These are phyloP conservation scores for Acronicta alni DNA, from an alignment of 2,888 invertebrate species.

Conservation along the genomic window DNA sequence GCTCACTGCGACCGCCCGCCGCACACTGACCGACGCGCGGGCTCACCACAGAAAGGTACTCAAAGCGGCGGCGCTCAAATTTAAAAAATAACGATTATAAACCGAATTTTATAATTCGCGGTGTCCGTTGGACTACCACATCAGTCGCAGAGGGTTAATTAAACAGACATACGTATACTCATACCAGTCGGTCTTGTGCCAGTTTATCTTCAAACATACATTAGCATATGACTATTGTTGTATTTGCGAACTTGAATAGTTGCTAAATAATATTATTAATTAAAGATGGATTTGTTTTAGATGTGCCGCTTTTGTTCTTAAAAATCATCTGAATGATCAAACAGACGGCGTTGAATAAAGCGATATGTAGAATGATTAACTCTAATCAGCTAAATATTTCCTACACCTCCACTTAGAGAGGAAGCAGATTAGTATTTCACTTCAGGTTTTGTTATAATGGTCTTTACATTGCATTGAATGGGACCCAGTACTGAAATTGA, in stretches of 20 bases:
- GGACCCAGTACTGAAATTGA: neutral
- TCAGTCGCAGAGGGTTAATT: too few species aligned
- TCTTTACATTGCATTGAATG: neutral
- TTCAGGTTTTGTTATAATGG: neutral
- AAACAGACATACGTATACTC: constrained; percentile 60
- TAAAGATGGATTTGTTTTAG: neutral
- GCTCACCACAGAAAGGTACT: too few species aligned
- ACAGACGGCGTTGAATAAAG: too few species aligned
- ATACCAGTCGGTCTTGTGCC: constrained; percentile 72
- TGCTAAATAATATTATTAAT: neutral
- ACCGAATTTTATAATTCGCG: too few species aligned
- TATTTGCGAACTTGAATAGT: constrained; percentile 21
- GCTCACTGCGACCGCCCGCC: too few species aligned
- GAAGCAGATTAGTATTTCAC: neutral
- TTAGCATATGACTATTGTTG: constrained; percentile 51
- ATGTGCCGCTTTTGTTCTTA: neutral
- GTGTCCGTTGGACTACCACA: too few species aligned
- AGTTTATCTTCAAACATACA: constrained; percentile 63
- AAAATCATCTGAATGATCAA: neutral
- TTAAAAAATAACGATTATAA: too few species aligned
- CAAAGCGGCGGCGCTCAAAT: too few species aligned
- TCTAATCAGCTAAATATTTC: neutral
- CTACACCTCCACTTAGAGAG: neutral
- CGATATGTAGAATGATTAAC: too few species aligned
- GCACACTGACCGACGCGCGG: too few species aligned